Base-by-base conservation (phyloP, 2,797 vertebrate species). In the Sebastes miniatus region DNA sequence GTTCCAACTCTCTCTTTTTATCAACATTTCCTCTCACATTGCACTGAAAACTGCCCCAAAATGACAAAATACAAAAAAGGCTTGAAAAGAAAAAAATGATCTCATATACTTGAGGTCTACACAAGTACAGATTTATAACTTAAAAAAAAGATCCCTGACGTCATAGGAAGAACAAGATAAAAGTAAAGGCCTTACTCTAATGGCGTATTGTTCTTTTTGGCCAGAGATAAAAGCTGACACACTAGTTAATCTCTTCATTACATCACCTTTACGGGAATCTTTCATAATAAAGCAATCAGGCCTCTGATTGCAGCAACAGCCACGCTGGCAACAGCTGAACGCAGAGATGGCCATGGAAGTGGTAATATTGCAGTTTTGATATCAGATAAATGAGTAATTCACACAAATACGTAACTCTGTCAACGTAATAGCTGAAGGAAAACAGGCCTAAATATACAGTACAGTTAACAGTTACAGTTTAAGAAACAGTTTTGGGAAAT, bases 221-320 rank as follows among this genome's bases (percentile, higher is more conserved):
- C 22, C 32, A 8, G 47, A 63, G 64, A 76, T 74, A 74, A 83
- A 89, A 67, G 25, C 72, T 54, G 63, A 72, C 63, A 36, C 25
- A 1, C 12, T 25, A 34, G 12, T 36, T 83, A 50, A 86, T 87
- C 5, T 80, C 66, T 77, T 81, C 43, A 88, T 85, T 73, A 5
- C 11, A 10, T 73, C 62, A 76, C 9, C 84, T 65, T 79, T 87
- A 88, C 6, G 5, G 67, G 59, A 78, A 31, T 47, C 22, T 64
- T 36, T 56, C 20, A 68, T 84, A 74, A 88, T 84, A 86, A 83
- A 90, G 62, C 69, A 79, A 76, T 85, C 34, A 57, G 43, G 73
- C 57, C 65, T 76, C n/a, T 80, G 74, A 88, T 75, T 78, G 27
- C 57, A 73, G 24, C 69, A 47, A 47, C n/a, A 72, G 47, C 24